A percentile compares a stretch with the other conserved stretches of the same genome.
These are phyloP conservation scores for Lemur catta DNA, from an alignment of 2,797 vertebrate genomes.

Conservation along the genomic window DNA sequence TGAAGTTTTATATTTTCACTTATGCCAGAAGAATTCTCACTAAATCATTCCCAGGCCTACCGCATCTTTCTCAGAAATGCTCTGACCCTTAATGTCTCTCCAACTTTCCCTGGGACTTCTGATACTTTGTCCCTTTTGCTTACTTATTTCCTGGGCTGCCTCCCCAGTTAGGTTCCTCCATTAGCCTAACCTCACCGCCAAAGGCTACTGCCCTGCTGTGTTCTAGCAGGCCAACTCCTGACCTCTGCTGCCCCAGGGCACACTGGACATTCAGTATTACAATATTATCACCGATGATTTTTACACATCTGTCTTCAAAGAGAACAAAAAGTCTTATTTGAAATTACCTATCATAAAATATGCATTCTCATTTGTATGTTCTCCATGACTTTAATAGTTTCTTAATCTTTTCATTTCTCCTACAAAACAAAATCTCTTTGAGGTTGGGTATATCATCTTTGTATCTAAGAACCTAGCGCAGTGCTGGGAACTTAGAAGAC, in stretches of 20 bases:
- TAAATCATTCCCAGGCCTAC: neutral
- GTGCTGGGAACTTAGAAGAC: neutral
- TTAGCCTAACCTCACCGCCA: neutral
- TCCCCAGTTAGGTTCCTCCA: neutral
- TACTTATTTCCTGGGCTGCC: neutral
- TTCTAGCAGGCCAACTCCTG: neutral
- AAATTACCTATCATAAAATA: neutral
- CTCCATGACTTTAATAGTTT: neutral
- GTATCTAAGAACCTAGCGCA: no score
- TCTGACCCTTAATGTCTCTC: neutral
- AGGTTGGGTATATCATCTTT: neutral
- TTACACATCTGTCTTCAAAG: neutral
- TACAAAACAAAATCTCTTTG: neutral
- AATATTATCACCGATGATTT: neutral
- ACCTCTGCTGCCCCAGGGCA: fast-evolving
- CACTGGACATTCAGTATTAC: neutral
- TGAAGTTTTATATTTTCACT: neutral
- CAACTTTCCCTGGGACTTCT: neutral
- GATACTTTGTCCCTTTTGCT: neutral
- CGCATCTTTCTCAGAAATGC: neutral
- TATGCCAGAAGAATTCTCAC: neutral
- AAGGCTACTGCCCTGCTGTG: neutral
- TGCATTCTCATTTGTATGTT: neutral
- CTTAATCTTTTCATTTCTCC: neutral
- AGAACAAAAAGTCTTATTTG: neutral